These are phyloP conservation scores for Platycnemis pennipes DNA, from an alignment of 2,888 invertebrate genomes.

Conservation along the genomic window DNA sequence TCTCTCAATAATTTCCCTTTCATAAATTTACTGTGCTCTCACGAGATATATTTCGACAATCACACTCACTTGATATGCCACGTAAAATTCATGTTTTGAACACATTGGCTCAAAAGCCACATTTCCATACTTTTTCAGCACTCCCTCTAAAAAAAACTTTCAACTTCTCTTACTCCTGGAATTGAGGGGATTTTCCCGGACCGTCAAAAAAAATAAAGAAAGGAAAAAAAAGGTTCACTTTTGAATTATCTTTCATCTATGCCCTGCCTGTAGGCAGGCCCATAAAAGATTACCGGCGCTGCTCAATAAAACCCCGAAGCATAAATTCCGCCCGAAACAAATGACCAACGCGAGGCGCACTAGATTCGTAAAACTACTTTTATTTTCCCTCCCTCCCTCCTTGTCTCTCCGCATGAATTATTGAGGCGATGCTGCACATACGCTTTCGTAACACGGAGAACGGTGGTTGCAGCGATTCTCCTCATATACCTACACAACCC, in stretches of 20 bases:
- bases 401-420: constrained; percentile 19
- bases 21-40: no score
- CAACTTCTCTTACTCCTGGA: no score
- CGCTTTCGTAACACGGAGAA: not conserved
- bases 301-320: constrained; percentile 19
- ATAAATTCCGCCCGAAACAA: constrained; percentile 32
- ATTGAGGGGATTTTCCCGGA: no score
- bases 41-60: no score
- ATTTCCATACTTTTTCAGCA: no score
- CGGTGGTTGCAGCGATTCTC: constrained; percentile 21
- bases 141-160: no score
- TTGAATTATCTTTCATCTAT: not conserved
- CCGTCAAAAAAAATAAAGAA: not conserved
- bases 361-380: constrained; percentile 11
- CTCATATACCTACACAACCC: not conserved
- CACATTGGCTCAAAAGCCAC: no score
- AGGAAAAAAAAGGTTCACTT: not conserved
- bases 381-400: not conserved
- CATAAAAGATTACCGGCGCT: constrained; percentile 1
- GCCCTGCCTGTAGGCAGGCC: not conserved
- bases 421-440: constrained; percentile 1
- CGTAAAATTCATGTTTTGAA: no score
- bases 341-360: constrained; percentile 27
- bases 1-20: no score
- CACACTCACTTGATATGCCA: no score